Percentiles rank a stretch among this genome's conserved stretches.
Conservation (phyloP, 1,140 invertebrate species). For the Lineus longissimus region DNA sequence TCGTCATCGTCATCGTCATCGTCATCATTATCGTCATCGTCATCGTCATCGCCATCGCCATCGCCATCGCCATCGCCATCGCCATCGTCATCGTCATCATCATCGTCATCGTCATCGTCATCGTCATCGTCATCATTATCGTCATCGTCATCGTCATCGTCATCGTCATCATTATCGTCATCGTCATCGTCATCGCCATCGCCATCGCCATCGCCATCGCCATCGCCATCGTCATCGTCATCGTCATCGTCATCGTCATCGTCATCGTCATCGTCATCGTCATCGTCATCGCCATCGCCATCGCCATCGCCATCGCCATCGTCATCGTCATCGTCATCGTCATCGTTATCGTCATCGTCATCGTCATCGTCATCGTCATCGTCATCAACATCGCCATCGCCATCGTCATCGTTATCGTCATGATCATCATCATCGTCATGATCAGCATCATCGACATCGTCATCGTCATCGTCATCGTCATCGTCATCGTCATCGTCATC, state of each 20-base stretch:
- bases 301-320: not conserved
- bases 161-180: conserved; percentile 1
- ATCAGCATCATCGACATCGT: too few species aligned
- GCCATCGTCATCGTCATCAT: not conserved
- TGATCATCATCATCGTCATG: too few species aligned
- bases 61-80: not conserved
- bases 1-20: not conserved
- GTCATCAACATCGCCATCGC: not conserved
- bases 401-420: too few species aligned
- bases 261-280: not conserved
- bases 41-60: not conserved
- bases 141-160: not conserved
- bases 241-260: not conserved
- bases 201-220: not conserved
- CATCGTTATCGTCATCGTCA: conserved; percentile 1
- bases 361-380: conserved; percentile 1
- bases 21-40: not conserved
- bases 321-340: not conserved
- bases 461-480: conserved; percentile 1
- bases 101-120: not conserved
- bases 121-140: conserved; percentile 1
- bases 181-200: conserved; percentile 1
- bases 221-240: not conserved
- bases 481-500: conserved; percentile 1
- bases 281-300: not conserved